Percentiles rank a stretch among this genome's conserved stretches.
Evolutionary conservation across 2,113 vertebrate genomes (phyloP).

Genomic region (Engystomops pustulosus): DNA sequence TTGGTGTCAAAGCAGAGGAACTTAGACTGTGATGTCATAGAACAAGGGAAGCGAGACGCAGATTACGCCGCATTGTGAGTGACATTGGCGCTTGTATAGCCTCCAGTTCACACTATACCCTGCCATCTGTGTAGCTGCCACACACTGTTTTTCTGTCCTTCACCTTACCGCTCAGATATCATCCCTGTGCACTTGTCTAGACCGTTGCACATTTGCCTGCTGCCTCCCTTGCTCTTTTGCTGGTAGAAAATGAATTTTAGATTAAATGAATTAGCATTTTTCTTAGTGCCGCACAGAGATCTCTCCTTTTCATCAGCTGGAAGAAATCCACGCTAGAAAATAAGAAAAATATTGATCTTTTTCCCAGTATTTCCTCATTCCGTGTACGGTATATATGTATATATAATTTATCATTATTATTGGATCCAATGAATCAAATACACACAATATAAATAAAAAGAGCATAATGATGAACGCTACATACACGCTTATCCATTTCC

Average conservation of each 20-base stretch:
- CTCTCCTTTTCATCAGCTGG: not conserved
- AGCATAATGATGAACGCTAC: not conserved
- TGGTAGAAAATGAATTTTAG: not conserved
- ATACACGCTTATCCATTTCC: not conserved
- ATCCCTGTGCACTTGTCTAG: constrained; percentile 10
- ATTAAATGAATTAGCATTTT: constrained; percentile 1
- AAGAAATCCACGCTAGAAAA: not conserved
- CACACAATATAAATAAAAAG: not conserved
- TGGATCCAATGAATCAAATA: not conserved
- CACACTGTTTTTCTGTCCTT: not conserved
- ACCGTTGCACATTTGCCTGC: not conserved
- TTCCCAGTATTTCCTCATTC: not conserved
- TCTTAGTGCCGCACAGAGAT: not conserved
- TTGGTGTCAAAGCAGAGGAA: not conserved
- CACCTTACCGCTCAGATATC: not conserved
- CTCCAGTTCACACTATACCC: not conserved
- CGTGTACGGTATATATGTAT: no score
- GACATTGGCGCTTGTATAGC: not conserved
- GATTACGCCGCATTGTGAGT: constrained; percentile 6
- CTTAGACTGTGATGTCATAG: not conserved
- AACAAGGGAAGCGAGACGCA: not conserved
- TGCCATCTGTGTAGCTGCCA: constrained; percentile 19
- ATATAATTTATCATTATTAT: not conserved
- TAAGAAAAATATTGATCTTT: not conserved
- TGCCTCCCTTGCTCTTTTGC: not conserved